A percentile compares a stretch with the other conserved stretches of the same genome.
Conservation (phyloP, 2,113 vertebrate species). For the Perca schrenkii region DNA sequence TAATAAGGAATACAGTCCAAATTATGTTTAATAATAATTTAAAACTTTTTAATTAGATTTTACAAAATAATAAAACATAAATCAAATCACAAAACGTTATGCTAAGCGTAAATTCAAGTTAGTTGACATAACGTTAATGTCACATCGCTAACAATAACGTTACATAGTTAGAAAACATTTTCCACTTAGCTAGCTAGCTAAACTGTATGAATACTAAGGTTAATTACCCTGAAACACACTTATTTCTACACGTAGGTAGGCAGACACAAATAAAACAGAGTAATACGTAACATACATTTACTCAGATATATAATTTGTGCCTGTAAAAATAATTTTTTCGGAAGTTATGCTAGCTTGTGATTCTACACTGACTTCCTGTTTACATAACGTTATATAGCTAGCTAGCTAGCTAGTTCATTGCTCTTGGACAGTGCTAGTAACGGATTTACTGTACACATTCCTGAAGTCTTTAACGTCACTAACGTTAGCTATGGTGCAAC, state of each 20-base stretch:
- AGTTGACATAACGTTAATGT: no score
- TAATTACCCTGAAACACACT: not conserved
- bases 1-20: not conserved
- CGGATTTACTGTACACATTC: not conserved
- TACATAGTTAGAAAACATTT: no score
- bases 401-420: not conserved
- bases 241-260: not conserved
- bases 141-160: no score
- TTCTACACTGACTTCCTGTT: not conserved
- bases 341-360: no score
- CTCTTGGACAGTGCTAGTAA: not conserved
- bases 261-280: no score
- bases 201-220: not conserved
- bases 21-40: not conserved
- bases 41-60: not conserved
- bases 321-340: no score
- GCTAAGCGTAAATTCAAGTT: no score
- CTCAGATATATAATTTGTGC: no score
- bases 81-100: not conserved
- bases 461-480: not conserved
- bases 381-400: not conserved
- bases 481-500: not conserved
- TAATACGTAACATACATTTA: no score
- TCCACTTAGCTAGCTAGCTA: not conserved
- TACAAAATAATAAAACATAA: not conserved